Conservation (phyloP, 2,888 invertebrate genomes). For the Lycaena phlaeas region DNA sequence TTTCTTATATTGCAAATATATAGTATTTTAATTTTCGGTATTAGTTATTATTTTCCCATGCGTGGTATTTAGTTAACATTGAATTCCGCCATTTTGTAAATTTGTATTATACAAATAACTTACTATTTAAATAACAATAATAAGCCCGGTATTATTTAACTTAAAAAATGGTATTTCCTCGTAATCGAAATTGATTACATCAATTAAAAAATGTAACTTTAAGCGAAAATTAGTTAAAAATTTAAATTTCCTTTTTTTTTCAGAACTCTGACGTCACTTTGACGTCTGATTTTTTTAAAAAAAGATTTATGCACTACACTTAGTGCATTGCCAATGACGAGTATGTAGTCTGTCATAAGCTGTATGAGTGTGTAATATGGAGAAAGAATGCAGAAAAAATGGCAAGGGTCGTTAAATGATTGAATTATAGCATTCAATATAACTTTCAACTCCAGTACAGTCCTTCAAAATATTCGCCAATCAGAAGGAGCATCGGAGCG, state of each 20-base stretch:
- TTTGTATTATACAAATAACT: constrained; percentile 19
- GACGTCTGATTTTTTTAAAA: background rate
- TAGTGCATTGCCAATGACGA: too few species aligned
- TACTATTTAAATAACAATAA: constrained; percentile 5
- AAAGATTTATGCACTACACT: too few species aligned
- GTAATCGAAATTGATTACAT: background rate
- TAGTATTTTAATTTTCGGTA: too few species aligned
- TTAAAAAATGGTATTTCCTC: background rate
- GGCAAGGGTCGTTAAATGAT: too few species aligned
- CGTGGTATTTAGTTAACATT: constrained; percentile 10
- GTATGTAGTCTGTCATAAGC: too few species aligned
- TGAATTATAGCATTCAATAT: too few species aligned
- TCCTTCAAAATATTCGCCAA: too few species aligned
- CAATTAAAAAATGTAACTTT: background rate
- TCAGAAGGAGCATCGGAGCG: too few species aligned
- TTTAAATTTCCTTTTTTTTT: constrained; percentile 1
- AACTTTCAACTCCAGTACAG: too few species aligned
- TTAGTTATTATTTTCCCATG: background rate
- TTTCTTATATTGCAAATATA: constrained; percentile 5
- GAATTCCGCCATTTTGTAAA: constrained; percentile 30
- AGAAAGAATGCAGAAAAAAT: too few species aligned
- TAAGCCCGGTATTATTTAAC: background rate
- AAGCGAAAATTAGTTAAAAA: background rate
- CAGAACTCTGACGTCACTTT: background rate
- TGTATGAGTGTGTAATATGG: too few species aligned